Conservation (phyloP, 2,797 vertebrate species). For the Myotis vivesi region DNA sequence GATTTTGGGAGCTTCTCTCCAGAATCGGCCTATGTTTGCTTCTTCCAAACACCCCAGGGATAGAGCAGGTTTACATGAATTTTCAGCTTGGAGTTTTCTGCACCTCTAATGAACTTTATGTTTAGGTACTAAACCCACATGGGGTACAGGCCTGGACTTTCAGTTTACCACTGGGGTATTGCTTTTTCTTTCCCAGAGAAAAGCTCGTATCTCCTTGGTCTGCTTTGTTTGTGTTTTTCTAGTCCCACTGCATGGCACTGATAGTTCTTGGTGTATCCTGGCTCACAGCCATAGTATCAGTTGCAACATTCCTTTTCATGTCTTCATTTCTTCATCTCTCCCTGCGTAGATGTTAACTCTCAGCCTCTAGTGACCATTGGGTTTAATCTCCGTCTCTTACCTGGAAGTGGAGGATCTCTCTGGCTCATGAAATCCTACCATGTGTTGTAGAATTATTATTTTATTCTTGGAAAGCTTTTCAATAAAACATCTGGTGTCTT, state of each 20-base stretch:
- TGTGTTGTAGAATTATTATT: background rate
- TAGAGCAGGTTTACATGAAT: background rate
- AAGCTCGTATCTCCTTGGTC: background rate
- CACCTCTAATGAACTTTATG: background rate
- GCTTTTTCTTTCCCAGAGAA: background rate
- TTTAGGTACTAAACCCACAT: background rate
- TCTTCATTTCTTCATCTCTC: background rate
- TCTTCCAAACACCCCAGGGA: background rate
- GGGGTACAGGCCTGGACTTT: background rate
- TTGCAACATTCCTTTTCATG: background rate
- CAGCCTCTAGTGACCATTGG: background rate
- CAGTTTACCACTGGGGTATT: background rate
- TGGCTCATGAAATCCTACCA: background rate
- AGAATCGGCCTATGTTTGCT: background rate
- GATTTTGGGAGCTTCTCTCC: background rate
- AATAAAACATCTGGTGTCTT: conserved; percentile 11
- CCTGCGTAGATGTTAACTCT: background rate
- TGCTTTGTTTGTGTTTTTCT: background rate
- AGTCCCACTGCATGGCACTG: background rate
- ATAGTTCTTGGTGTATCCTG: background rate
- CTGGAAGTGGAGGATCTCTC: background rate
- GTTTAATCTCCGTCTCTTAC: background rate
- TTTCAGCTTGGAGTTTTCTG: background rate
- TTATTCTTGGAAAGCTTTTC: background rate
- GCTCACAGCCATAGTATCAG: background rate